Percentiles rank a stretch among this genome's conserved stretches.
Evolutionary conservation across 1,140 invertebrate genomes (phyloP).

Genomic region (Rhagoletis pomonella): DNA sequence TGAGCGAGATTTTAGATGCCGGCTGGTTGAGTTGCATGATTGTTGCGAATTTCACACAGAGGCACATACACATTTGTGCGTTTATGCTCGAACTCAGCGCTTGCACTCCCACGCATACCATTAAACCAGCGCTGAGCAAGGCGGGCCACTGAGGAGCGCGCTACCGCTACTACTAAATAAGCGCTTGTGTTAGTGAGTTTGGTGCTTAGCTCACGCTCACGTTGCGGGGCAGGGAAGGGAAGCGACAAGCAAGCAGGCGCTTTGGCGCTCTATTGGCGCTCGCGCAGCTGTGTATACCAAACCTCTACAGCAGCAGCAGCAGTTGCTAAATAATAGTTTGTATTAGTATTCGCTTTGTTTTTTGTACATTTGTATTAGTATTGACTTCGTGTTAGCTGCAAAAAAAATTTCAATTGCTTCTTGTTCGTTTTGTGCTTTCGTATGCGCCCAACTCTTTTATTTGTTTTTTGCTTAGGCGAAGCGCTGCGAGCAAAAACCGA

Average conservation of each 20-base stretch:
- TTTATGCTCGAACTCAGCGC: background rate
- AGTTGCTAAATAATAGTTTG: background rate
- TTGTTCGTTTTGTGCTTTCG: constrained; percentile 27
- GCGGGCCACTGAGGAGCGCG: background rate
- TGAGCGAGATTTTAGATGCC: constrained; percentile 43
- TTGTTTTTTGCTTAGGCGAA: background rate
- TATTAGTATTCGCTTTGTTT: constrained; percentile 42
- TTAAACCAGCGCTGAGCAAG: background rate
- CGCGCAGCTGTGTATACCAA: background rate
- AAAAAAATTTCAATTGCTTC: constrained; percentile 19
- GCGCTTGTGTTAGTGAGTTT: constrained; percentile 9
- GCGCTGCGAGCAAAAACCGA: background rate
- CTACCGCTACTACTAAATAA: no score
- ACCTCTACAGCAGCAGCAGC: background rate
- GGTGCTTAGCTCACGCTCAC: background rate
- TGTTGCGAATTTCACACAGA: constrained; percentile 14
- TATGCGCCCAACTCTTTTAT: constrained; percentile 16
- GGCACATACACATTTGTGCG: background rate
- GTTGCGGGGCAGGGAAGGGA: constrained; percentile 45
- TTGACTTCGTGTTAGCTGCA: constrained; percentile 24
- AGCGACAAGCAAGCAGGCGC: background rate
- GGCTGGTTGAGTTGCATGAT: constrained; percentile 33
- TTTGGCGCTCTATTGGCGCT: background rate
- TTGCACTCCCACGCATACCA: constrained; percentile 7
- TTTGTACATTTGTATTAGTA: background rate